Percentiles rank a stretch among this genome's conserved stretches.
phyloP scores from a whole-genome alignment of 2,113 vertebrate species.

The Sapayoa aenigma region DNA sequence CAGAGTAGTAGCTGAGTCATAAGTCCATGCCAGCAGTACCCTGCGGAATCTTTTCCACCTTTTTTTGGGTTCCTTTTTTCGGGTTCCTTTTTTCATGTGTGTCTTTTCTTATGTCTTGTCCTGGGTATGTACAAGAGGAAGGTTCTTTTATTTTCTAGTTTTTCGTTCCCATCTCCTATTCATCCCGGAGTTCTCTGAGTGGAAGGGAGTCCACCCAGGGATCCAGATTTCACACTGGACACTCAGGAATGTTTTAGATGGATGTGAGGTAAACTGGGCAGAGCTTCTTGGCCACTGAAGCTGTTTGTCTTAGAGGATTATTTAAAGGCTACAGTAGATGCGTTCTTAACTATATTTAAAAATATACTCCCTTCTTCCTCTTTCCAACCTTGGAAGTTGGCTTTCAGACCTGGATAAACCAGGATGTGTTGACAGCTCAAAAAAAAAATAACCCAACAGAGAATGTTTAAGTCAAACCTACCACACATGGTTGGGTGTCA shows the following conservation, averaged over 20 bases:
- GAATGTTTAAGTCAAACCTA: conserved; percentile 15
- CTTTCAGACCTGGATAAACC: background rate
- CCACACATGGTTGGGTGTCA: background rate
- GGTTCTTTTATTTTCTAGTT: background rate
- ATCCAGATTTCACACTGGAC: background rate
- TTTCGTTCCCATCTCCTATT: background rate
- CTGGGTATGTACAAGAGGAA: background rate
- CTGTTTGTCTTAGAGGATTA: background rate
- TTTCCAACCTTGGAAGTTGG: background rate
- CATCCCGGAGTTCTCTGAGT: background rate
- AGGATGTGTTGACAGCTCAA: background rate
- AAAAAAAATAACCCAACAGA: background rate
- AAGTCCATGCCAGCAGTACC: rapidly evolving
- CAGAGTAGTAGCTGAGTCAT: background rate
- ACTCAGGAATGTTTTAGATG: background rate
- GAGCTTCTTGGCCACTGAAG: background rate
- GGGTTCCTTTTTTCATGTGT: background rate
- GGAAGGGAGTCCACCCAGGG: background rate
- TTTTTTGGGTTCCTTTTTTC: background rate
- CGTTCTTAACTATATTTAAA: conserved; percentile 4
- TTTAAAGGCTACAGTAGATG: background rate
- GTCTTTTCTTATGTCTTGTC: rapidly evolving
- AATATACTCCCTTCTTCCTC: background rate
- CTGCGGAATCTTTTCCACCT: background rate
- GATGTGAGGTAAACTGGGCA: background rate